Evolutionary conservation across 2,113 vertebrate species (phyloP), one percentile per base, ranked within the genome.

Genomic region (Amazona vittata): DNA sequence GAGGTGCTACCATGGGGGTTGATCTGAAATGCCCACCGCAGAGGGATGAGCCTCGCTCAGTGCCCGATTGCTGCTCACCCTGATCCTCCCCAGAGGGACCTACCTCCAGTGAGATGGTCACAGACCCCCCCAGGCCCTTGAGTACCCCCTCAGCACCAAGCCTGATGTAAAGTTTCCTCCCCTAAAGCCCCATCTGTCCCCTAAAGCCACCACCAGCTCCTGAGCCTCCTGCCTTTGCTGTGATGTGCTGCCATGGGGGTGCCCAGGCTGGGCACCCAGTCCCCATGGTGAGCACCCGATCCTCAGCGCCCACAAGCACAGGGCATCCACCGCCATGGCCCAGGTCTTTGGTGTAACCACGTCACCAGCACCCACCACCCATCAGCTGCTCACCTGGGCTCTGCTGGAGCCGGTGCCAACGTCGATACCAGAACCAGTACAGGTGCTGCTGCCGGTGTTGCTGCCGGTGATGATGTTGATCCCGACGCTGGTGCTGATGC

Each of bases 391-490:
- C 87, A 94, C 92, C 87, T 25, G 80, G 31, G 55, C 17, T 28
- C 14, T 5, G 22, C 15, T 2, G n/a, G 15, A 13, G 29, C 2
- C 3, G n/a, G 1, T 22, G 62, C 15, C 15, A 35, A 6, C 11
- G 31, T 4, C 22, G 49, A 4, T n/a, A 47, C 6, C 3, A 22
- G 5, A 20, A 25, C 0, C 1, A 24, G 2, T 15, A 37, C 1
- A 2, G n/a, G 2, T 25, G 18, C 11, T 7, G 29, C 6, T 7
- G 41, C 6, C 8, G 63, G 12, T 33, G 17, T 5, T 4, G 16
- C 2, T 10, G 31, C 2, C 1, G 35, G 1, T 26, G 49, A 2
- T 1, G 71, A 0, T 53, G 29, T 1, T 4, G 28, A 1, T 29
- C 10, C 6, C 7, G 57, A 2, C 16, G 19, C 1, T 2, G 31